phyloP scores from a whole-genome alignment of 2,888 invertebrate species.

The Stratiomys singularior region DNA sequence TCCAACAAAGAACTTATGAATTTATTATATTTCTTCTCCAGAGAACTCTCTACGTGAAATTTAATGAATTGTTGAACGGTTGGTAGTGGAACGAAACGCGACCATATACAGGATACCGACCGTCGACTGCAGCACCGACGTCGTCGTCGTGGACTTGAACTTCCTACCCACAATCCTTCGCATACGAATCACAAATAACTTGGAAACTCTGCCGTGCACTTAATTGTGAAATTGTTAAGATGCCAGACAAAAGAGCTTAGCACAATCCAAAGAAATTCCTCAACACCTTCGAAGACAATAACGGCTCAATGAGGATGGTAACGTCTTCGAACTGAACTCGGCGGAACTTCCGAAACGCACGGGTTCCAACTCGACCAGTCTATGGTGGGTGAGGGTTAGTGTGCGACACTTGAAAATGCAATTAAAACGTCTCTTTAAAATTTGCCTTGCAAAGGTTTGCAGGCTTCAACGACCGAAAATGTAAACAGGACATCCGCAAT shows the following conservation, averaged over 20 bases:
- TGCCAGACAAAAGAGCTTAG: conserved; percentile 34
- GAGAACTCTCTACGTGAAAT: background rate
- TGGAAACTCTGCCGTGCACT: conserved; percentile 23
- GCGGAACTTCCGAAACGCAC: conserved; percentile 11
- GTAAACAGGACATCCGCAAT: conserved; percentile 18
- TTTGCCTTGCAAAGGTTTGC: no score
- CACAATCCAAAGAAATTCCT: conserved; percentile 29
- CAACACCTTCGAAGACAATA: background rate
- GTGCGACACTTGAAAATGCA: background rate
- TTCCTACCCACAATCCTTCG: background rate
- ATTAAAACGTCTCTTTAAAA: background rate
- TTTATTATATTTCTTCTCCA: background rate
- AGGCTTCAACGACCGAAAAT: background rate
- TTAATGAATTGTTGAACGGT: conserved; percentile 26
- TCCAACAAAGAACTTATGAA: conserved; percentile 24
- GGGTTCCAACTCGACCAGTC: background rate
- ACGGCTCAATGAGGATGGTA: conserved; percentile 17
- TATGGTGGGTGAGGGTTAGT: background rate
- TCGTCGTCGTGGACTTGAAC: background rate
- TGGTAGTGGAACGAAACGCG: background rate
- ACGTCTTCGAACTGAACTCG: background rate
- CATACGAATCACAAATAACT: conserved; percentile 16
- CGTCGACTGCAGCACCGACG: conserved; percentile 27
- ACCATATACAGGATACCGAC: conserved; percentile 23
- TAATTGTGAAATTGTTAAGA: conserved; percentile 43